These are phyloP conservation scores for Hemitrygon akajei DNA, from an alignment of 2,797 vertebrate genomes.

Conservation along the genomic window DNA sequence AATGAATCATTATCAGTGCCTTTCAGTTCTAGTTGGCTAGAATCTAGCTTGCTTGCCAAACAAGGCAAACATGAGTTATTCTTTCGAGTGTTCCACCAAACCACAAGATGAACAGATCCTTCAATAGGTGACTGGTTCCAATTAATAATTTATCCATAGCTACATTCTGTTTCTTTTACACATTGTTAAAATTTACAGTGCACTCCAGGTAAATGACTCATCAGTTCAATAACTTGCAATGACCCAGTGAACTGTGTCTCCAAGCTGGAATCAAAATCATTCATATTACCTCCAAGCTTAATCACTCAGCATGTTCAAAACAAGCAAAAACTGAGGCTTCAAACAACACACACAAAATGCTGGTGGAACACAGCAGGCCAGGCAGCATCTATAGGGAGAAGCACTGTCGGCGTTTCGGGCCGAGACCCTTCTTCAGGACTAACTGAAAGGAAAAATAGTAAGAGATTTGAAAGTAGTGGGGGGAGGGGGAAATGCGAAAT, in stretches of 20 bases:
- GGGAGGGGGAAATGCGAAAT: too few species aligned
- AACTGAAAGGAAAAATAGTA: too few species aligned
- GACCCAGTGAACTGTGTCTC: not conserved
- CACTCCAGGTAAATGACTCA: not conserved
- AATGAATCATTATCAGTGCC: not conserved
- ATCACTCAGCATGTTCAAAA: not conserved
- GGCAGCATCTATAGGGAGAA: too few species aligned
- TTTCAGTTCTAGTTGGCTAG: not conserved
- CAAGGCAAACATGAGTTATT: not conserved
- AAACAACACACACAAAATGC: too few species aligned
- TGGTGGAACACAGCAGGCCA: too few species aligned
- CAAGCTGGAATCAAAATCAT: not conserved
- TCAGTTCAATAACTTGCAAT: not conserved
- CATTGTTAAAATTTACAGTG: not conserved
- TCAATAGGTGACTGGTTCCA: not conserved
- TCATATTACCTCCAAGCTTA: not conserved
- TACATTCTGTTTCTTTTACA: not conserved
- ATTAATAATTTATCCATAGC: conserved; percentile 2
- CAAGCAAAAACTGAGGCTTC: not conserved
- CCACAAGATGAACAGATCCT: too few species aligned
- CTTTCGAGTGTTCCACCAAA: not conserved
- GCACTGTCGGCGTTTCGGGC: too few species aligned
- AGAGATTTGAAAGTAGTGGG: too few species aligned
- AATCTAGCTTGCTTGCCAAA: not conserved
- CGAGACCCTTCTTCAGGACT: too few species aligned